phyloP scores from a whole-genome alignment of 2,888 invertebrate genomes.

The Cryptophagus acutangulus region DNA sequence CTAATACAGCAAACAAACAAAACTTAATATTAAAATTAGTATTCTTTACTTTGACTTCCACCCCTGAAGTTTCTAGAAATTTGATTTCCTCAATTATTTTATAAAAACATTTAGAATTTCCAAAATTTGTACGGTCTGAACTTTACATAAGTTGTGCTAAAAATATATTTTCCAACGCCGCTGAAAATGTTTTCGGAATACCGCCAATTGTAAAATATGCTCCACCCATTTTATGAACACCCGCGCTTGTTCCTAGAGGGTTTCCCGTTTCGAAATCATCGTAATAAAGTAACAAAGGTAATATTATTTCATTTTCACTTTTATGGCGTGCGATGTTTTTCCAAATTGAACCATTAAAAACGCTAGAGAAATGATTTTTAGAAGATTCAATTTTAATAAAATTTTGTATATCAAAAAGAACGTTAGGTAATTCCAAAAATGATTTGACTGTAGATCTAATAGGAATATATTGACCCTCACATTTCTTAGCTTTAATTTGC shows the following conservation, averaged over 20 bases:
- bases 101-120: neutral
- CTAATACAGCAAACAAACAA: neutral
- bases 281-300: constrained; percentile 19
- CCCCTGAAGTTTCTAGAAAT: neutral
- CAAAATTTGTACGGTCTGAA: neutral
- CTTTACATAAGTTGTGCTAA: neutral
- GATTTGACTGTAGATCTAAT: too few relatives aligned
- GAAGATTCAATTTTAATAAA: too few relatives aligned
- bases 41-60: neutral
- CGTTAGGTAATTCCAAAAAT: too few relatives aligned
- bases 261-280: constrained; percentile 25
- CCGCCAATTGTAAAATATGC: constrained; percentile 22
- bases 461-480: too few relatives aligned
- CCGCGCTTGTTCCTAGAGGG: constrained; percentile 23
- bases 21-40: neutral
- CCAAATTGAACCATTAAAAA: too few relatives aligned
- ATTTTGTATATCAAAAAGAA: too few relatives aligned
- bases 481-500: too few relatives aligned
- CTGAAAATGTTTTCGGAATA: too few relatives aligned
- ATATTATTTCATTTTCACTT: too few relatives aligned
- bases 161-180: neutral
- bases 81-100: neutral
- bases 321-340: too few relatives aligned
- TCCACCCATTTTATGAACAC: constrained; percentile 24
- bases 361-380: too few relatives aligned